Base-by-base conservation (phyloP, 2,797 vertebrate genomes). In the Melopsittacus undulatus region DNA sequence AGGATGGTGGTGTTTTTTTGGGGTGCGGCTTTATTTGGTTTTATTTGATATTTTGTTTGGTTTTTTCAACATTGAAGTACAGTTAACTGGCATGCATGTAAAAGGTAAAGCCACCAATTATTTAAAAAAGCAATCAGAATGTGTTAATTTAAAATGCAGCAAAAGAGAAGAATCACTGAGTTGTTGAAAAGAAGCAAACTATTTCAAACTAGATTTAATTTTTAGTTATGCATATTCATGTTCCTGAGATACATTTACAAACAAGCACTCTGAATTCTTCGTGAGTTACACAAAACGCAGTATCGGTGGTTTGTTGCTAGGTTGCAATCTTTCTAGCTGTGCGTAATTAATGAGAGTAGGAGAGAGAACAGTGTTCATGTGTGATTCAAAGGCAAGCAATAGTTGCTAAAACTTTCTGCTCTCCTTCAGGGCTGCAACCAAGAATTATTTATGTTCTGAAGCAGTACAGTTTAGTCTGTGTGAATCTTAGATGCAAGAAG, bases 361-460 rank as follows among this genome's bases (percentile, higher is more conserved):
- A 2, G 22, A 59, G 48, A 40, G 67, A 88, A 70, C 10, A 10
- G 73, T 11, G 29, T 59, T 88, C 72, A 3, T 10, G 22, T 83
- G 48, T 52, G 43, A 76, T 93, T 90, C 27, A 82, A 67, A 86
- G 54, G 18, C 56, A 84, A 66, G 48, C 24, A 52, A 2, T 19
- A 66, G 40, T 62, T 94, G 29, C 56, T 88, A 17, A 74, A 80
- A 78, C 80, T 79, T 77, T 80, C 34, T 78, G 36, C 49, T 69
- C 8, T 81, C 13, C 32, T 83, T 64, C 38, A 76, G 51, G 40
- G 49, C 62, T 73, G 15, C 81, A 79, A 13, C 40, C 24, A 59
- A 72, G 69, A 24, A 54, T 94, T 92, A 69, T 83, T 91, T 95
- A 29, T 77, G 51, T 90, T 95, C 81, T 88, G 90, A 90, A 90